phyloP scores from a whole-genome alignment of 2,797 vertebrate genomes.

The Ciconia nigra region DNA sequence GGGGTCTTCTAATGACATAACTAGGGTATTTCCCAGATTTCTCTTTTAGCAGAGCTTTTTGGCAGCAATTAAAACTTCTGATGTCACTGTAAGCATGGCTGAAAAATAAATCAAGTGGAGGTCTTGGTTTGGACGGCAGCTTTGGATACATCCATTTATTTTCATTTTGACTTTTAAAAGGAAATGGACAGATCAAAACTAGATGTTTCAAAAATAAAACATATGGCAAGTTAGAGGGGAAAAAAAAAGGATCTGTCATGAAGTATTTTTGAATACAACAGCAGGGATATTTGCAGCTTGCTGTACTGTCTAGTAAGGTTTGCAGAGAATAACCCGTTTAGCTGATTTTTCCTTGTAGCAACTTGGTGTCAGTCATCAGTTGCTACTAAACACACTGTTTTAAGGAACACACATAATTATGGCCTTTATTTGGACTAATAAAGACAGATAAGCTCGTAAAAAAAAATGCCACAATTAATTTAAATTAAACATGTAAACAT shows the following conservation, averaged over 20 bases:
- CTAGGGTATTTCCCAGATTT: background rate
- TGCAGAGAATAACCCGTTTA: slow-evolving; percentile 2
- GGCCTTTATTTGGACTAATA: slow-evolving; percentile 57
- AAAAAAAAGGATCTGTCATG: background rate
- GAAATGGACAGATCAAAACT: background rate
- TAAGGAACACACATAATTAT: slow-evolving; percentile 35
- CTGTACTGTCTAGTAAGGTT: background rate
- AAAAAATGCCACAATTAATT: slow-evolving; percentile 48
- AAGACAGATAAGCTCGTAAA: slow-evolving; percentile 55
- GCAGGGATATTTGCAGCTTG: background rate
- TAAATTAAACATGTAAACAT: slow-evolving; percentile 22
- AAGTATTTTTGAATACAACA: slow-evolving; percentile 14
- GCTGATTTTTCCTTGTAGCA: slow-evolving; percentile 7
- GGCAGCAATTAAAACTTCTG: background rate
- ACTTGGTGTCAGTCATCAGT: slow-evolving; percentile 35
- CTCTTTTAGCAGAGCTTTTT: background rate
- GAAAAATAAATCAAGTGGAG: background rate
- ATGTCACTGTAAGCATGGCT: background rate
- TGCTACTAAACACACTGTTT: slow-evolving; percentile 7
- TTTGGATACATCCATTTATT: background rate
- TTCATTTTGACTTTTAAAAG: slow-evolving; percentile 11
- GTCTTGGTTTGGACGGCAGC: background rate
- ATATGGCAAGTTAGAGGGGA: background rate
- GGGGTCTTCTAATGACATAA: background rate
- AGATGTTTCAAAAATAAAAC: background rate